Evolutionary conservation across 2,888 invertebrate genomes (phyloP).

Genomic region (Hyposoter dolosus): DNA sequence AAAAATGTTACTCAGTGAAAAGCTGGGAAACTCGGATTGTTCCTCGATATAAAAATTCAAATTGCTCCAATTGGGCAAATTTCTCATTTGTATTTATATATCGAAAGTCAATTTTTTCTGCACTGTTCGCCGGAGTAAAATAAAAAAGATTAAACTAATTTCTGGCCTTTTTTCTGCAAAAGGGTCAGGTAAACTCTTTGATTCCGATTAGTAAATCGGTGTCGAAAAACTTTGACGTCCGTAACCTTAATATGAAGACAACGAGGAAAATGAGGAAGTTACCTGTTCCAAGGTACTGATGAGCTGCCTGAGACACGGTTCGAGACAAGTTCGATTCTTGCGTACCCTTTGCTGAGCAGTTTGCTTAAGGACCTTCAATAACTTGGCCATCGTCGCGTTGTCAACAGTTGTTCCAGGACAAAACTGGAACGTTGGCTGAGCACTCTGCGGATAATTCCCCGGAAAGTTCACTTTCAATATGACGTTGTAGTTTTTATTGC

Average conservation of each 20-base stretch:
- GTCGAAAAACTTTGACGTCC: no score
- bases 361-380: constrained; percentile 92
- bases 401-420: constrained; percentile 89
- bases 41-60: no score
- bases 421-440: constrained; percentile 89
- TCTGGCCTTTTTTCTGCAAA: no score
- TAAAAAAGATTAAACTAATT: no score
- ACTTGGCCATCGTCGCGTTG: constrained; percentile 89
- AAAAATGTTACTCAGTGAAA: no score
- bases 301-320: constrained; percentile 93
- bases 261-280: constrained; percentile 66
- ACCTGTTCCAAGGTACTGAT: constrained; percentile 88
- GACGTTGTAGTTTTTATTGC: constrained; percentile 86
- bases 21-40: no score
- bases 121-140: no score
- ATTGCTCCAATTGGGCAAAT: no score
- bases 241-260: not conserved
- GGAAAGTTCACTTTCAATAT: constrained; percentile 90
- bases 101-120: no score
- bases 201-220: no score
- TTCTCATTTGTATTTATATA: no score
- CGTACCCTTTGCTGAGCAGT: constrained; percentile 93
- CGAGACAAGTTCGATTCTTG: constrained; percentile 94
- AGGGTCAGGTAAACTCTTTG: no score
- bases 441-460: constrained; percentile 90